A percentile compares a stretch with the other conserved stretches of the same genome.
Conservation (phyloP, 2,888 invertebrate genomes). For the Diplolepis rosae region DNA sequence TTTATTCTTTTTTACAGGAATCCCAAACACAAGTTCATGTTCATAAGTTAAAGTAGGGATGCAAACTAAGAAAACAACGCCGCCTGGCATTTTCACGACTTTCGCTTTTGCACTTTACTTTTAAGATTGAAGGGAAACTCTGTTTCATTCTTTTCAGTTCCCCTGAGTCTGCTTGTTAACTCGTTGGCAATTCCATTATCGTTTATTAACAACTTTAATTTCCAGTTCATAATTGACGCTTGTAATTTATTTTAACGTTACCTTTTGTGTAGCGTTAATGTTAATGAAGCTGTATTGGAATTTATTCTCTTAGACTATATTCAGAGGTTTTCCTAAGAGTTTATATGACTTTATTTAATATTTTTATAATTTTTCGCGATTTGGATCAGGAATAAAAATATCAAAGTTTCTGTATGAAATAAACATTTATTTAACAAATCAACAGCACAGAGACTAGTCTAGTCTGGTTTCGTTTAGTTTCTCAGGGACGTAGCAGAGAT, state of each 20-base stretch:
- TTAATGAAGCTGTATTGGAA: no score
- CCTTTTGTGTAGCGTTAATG: background rate
- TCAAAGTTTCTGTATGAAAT: conserved; percentile 18
- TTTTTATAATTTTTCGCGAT: background rate
- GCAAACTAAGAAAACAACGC: conserved; percentile 82
- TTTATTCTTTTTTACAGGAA: conserved; percentile 54
- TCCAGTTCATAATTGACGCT: background rate
- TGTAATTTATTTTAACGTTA: background rate
- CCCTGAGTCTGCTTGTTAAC: background rate
- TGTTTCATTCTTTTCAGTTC: background rate
- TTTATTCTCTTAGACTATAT: no score
- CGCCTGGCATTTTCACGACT: conserved; percentile 69
- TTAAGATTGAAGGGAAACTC: background rate
- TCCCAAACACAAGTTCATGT: conserved; percentile 77
- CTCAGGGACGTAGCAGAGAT: conserved; percentile 4
- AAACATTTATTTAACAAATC: conserved; percentile 31
- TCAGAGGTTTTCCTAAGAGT: no score
- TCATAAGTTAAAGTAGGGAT: conserved; percentile 83
- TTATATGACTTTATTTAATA: no score
- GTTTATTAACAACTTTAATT: conserved; percentile 18
- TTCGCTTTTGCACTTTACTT: background rate
- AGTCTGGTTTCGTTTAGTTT: conserved; percentile 19
- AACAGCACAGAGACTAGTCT: conserved; percentile 15
- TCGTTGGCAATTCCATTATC: background rate
- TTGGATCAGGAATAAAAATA: background rate